Base-by-base conservation (phyloP, 2,797 vertebrate species). In the Chrosomus eos region DNA sequence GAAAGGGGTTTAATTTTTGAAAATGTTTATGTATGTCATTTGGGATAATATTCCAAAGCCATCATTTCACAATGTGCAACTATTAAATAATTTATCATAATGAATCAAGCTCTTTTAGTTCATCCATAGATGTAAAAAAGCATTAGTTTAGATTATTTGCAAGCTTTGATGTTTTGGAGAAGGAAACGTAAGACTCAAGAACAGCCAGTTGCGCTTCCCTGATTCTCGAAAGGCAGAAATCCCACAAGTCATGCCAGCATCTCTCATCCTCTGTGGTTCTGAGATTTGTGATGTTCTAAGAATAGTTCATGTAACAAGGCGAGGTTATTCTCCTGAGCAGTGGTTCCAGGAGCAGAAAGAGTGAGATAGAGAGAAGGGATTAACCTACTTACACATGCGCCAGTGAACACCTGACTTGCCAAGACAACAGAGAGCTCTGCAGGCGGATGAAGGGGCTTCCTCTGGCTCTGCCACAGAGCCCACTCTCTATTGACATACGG, bases 381-480 rank as follows among this genome's bases (percentile, higher is more conserved):
- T 92, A 91, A 90, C 90, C 90, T 91, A 91, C 89, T 92, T 92
- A 82, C 76, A 81, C 75, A 82, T 81, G 80, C 87, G 70, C 87
- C 87, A 85, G 73, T 64, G 68, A 87, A 85, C 86, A 90, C 88
- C 90, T 91, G 89, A 87, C 88, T 81, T 88, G 89, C 76, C 83
- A 87, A 82, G 80, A 82, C 28, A 43, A 60, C 84, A 84, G 75
- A 84, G 83, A 87, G 64, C 86, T 74, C 66, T 62, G 80, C 33
- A 55, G 66, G 51, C 40, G 7, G 71, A 86, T 72, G 72, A 62
- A 67, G 83, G 76, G 77, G 38, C 72, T 81, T 88, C 82, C 71
- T 72, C 21, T 74, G 45, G 74, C 80, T 71, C 21, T 23, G 19
- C 77, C 55, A 23, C 28, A 71, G 28, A 77, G 33, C 64, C 82